Base-by-base conservation (phyloP, 1,140 invertebrate species). In the Cardiocondyla obscurior region DNA sequence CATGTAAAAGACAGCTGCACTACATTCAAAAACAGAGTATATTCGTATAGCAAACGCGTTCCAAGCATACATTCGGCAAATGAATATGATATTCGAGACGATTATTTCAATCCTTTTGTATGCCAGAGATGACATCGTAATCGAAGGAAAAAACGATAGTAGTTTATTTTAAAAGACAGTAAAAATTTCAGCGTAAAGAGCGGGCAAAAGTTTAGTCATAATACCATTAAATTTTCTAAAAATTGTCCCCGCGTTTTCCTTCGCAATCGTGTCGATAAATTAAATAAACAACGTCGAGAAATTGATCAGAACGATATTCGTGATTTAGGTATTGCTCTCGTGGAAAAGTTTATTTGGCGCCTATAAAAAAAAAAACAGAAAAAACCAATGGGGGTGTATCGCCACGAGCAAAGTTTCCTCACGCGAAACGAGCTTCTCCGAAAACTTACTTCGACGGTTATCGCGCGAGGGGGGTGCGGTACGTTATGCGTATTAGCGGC, bases 21-120 rank as follows among this genome's bases (percentile, higher is more conserved):
- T 30, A 36, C 30, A 58, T 42, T 58, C 14, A 39, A 72, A 55
- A 72, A 55, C 33, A 42, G 8, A 30, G 16, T 73, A 57, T 14
- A 14, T 33, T 49, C 28, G 25, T 22, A 33, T 69, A 69, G 51
- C 16, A 46, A 25, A 65, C 30, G n/a, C 19, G 36, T 53, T 14
- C 7, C 30, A 33, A 19, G 46, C 30, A 36, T 36, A 33, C 12
- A 33, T 28, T 46, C 64, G 14, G 64, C 46, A 67, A 44, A 46
- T 46, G 42, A 51, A 70, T 33, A 36, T 70, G 44, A 70, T 70
- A 70, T 22, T 22, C 19, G 46, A 70, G 65, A 70, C 28, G 46
- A 51, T 70, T 70, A 33, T 70, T 70, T 51, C 28, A 51, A 70
- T 70, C 65, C 65, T 70, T 67, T 49, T 67, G 64, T 67, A 51